Base-by-base conservation (phyloP, 1,140 invertebrate genomes). In the Belonocnema kinseyi region DNA sequence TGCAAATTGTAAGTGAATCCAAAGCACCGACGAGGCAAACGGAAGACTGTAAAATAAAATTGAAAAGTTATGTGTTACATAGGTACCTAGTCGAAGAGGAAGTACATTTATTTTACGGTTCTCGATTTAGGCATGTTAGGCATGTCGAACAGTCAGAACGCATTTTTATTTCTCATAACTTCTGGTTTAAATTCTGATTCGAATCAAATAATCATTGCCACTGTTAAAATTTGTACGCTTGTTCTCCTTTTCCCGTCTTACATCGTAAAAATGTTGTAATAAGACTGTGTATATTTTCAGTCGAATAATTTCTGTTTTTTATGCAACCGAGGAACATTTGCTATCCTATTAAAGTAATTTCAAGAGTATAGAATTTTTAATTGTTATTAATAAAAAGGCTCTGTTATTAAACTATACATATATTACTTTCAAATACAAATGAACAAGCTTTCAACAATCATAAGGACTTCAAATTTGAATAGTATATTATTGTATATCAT, bases 1-100 rank as follows among this genome's bases (percentile, higher is more conserved):
- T 33, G 61, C 33, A 66, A 66, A 66, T 66, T 66, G 61, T 46
- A 66, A 66, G 61, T 66, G 61, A 66, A 66, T 33, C 61, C 40
- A 13, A 66, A 66, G 61, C 26, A 66, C 61, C 61, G 40, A 66
- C 40, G 61, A 33, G 8, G 61, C 61, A 66, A 66, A 66, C 17
- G 61, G 33, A 40, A 33, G n/a, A 66, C 61, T 66, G 14, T 66
- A 66, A 66, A 66, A 66, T n/a, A 16, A 7, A 66, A 66, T 40
- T 16, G 40, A 40, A 66, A 66, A 46, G 40, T 14, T 40, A 66
- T 7, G 40, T 16, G 61, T 26, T 1, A 61, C 19, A 26, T 33
- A 26, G 14, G 26, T 40, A 66, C 40, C n/a, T 16, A 66, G 14
- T 66, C 3, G n/a, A 19, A 19, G 53, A 66, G 61, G n/a, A 66